These are phyloP conservation scores for Microdon myrmicae DNA, from an alignment of 2,888 invertebrate genomes.

Conservation along the genomic window DNA sequence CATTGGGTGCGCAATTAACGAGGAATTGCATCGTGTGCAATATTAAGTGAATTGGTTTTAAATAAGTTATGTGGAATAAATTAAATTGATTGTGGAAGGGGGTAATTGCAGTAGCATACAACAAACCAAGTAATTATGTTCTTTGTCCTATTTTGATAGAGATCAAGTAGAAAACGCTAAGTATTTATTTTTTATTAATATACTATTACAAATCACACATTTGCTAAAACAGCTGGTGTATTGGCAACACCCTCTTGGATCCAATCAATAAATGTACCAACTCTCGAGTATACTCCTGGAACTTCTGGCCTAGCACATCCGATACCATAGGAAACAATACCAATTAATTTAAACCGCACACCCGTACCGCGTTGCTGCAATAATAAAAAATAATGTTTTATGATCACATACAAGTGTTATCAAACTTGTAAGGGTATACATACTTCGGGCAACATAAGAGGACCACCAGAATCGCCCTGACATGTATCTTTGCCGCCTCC, in stretches of 20 bases:
- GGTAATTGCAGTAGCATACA: too few species aligned
- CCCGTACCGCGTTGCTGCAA: constrained; percentile 29
- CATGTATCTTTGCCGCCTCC: constrained; percentile 64
- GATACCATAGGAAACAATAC: constrained; percentile 76
- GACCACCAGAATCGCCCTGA: constrained; percentile 66
- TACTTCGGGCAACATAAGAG: constrained; percentile 64
- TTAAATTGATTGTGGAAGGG: too few species aligned
- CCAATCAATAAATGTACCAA: constrained; percentile 73
- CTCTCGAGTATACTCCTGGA: constrained; percentile 75
- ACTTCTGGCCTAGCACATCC: constrained; percentile 72
- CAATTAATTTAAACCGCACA: constrained; percentile 69
- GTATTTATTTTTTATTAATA: constrained; percentile 12
- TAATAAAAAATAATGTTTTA: constrained; percentile 1
- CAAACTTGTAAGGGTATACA: neutral
- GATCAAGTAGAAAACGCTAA: too few species aligned
- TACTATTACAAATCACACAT: neutral
- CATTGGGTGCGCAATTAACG: too few species aligned
- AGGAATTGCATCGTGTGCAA: too few species aligned
- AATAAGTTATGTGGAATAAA: too few species aligned
- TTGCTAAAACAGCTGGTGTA: constrained; percentile 50
- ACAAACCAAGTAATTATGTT: too few species aligned
- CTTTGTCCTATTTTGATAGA: too few species aligned
- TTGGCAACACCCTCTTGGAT: constrained; percentile 66
- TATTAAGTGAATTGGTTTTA: too few species aligned
- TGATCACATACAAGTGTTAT: neutral